Conservation (phyloP, 2,888 invertebrate species). For the Cantharis flavilabris region DNA sequence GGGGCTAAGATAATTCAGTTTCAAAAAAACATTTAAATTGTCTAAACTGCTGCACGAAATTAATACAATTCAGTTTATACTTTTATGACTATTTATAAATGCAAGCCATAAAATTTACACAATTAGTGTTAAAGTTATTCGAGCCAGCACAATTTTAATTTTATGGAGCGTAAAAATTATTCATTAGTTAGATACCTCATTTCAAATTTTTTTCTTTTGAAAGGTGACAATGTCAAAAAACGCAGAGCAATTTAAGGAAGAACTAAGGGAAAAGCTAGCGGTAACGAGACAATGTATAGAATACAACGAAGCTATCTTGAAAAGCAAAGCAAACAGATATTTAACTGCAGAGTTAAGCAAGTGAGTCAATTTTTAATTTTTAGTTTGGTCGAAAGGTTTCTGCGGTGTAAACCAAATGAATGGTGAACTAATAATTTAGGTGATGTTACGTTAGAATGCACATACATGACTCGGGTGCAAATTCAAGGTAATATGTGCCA, state of each 20-base stretch:
- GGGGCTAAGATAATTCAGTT: too few relatives aligned
- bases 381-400: not conserved
- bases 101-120: not conserved
- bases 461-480: not conserved
- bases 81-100: not conserved
- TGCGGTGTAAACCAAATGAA: not conserved
- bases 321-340: constrained; percentile 5
- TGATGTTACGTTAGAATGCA: not conserved
- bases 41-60: too few relatives aligned
- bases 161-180: not conserved
- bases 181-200: not conserved
- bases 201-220: not conserved
- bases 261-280: not conserved
- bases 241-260: not conserved
- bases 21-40: too few relatives aligned
- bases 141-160: not conserved
- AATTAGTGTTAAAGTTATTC: not conserved
- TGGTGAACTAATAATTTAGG: not conserved
- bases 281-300: constrained; percentile 1
- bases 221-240: not conserved
- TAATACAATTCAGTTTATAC: too few relatives aligned
- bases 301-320: not conserved
- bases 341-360: not conserved
- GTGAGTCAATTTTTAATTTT: not conserved
- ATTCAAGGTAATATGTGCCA: too few relatives aligned